phyloP scores from a whole-genome alignment of 2,888 invertebrate genomes.

The Andrena praecox region DNA sequence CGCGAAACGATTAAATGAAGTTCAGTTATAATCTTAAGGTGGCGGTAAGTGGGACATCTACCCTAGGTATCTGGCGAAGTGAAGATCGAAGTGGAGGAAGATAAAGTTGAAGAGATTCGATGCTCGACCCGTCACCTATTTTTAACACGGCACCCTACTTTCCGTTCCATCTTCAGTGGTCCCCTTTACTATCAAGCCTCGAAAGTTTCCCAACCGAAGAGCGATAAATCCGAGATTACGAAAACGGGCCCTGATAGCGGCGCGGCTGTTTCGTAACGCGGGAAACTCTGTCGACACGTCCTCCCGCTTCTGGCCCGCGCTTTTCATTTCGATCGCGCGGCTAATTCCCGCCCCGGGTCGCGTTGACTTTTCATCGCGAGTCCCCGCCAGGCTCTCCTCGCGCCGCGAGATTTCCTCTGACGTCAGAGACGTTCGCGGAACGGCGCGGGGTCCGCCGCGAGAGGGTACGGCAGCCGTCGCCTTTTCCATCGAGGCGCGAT shows the following conservation, averaged over 20 bases:
- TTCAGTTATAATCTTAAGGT: no score
- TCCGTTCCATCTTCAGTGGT: background rate
- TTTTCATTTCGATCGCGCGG: no score
- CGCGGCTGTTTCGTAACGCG: background rate
- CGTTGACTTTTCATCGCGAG: no score
- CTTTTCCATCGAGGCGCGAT: slow-evolving; percentile 17
- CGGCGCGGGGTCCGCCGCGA: background rate
- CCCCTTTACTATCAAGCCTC: no score
- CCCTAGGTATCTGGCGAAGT: no score
- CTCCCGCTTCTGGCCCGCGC: no score
- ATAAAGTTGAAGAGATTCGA: background rate
- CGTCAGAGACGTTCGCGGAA: background rate
- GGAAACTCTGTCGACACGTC: slow-evolving; percentile 8
- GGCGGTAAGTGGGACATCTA: no score
- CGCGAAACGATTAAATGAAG: no score
- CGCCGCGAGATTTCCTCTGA: no score
- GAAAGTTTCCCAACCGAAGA: background rate
- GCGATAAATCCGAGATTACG: slow-evolving; percentile 11
- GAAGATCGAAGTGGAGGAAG: no score
- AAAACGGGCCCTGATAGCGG: background rate
- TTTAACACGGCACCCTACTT: background rate
- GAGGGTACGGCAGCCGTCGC: background rate
- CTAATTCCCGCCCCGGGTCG: no score
- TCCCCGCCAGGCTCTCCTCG: no score
- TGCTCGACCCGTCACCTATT: background rate